Evolutionary conservation across 2,113 vertebrate genomes (phyloP), one percentile per base, ranked within the genome.

Genomic region (Brachirus orientalis): DNA sequence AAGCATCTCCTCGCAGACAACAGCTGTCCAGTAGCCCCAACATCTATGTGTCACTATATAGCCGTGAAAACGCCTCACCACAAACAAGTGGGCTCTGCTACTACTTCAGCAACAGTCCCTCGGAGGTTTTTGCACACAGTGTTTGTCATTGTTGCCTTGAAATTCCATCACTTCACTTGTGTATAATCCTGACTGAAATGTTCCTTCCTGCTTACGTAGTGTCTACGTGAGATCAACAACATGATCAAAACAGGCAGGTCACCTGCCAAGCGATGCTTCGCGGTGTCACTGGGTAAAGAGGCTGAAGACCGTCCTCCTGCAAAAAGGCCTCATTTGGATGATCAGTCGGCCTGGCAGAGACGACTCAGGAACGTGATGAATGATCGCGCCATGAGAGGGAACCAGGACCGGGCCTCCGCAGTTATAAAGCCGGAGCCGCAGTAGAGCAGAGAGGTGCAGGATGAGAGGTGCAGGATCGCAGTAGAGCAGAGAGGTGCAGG

Each of bases 161-260:
- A 46, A 54, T 58, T 0, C n/a, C 6, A 20, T 51, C 17, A 19
- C 36, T 46, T 36, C 5, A 6, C 22, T 22, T 40, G 18, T 38
- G 36, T 11, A 3, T 7, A 38, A 13, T 33, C 8, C n/a, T 12
- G 22, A 52, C 9, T 12, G 18, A 48, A 19, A 1, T 12, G 19
- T 11, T 38, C n/a, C 3, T 14, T 61, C 2, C 18, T 13, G 22
- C 14, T 65, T 58, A 53, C 20, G 36, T 59, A 88, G 83, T 8
- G 52, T 64, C 65, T 85, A 38, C 47, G 18, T 50, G 56, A 77
- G 37, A 83, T 81, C 37, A 87, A 79, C 37, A 68, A 73, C 58
- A 77, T 77, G 82, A 18, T 76, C 57, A 62, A 6, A 54, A 50
- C 17, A 0, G 54, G 59, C 36, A 14, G 20, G 45, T 37, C 67